Base-by-base conservation (phyloP, 2,888 invertebrate species). In the Cacoxenus indagator region DNA sequence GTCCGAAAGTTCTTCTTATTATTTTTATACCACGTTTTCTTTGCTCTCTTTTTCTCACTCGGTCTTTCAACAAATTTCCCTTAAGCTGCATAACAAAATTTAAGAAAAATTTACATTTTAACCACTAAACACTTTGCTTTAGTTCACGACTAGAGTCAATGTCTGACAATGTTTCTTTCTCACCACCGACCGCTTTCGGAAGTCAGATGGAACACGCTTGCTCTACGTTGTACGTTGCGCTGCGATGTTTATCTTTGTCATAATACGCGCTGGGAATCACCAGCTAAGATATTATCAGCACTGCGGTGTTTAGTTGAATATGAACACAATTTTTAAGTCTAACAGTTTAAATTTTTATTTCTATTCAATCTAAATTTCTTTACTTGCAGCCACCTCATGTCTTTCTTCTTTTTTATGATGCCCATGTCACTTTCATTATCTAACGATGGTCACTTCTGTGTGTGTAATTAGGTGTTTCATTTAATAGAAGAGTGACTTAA, bases 211-310 rank as follows among this genome's bases (percentile, higher is more conserved):
- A n/a, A n/a, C n/a, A n/a, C n/a, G n/a, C n/a, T n/a, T n/a, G n/a
- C 54, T 17, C 22, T 51, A 9, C 8, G 48, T 48, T 48, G 19
- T 43, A n/a, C 4, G 2, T 67, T 68, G 72, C 78, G 78, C 78
- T 73, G 75, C 73, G 82, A 83, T 84, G 76, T 74, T 84, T 82
- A 82, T 84, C 83, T 81, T 78, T 78, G 79, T 82, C 83, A 83
- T 83, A 84, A 83, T 84, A 79, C 82, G 83, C 84, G 75, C 81
- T 79, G 81, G 82, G 84, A 83, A 81, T 84, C 82, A 77, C 78
- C 77, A 76, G 43, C 79, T 75, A 71, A 70, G 79, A 81, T 81
- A 78, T 79, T 81, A 81, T 82, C 82, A 59, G 64, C 59, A 61
- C 43, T 61, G 31, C 22, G 27, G 37, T 61, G 22, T 61, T 61